Percentiles rank a stretch among this genome's conserved stretches.
These are phyloP conservation scores for Tethya wilhelma DNA, from an alignment of 37 sponge, comb jelly and placozoan species.

Conservation along the genomic window DNA sequence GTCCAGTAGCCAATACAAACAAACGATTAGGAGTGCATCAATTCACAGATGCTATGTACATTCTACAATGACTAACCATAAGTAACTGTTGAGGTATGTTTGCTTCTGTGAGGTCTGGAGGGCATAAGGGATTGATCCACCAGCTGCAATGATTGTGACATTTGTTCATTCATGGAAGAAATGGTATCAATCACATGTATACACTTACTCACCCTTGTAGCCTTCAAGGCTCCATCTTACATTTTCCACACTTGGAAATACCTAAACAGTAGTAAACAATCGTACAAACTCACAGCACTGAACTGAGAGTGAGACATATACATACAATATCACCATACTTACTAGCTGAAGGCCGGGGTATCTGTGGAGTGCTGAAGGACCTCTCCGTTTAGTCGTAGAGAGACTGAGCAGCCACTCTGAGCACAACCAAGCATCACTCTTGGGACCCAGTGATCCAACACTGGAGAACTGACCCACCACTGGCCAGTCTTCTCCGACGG, in stretches of 20 bases:
- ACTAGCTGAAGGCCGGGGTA: slow-evolving; percentile 50
- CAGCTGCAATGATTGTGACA: slow-evolving; percentile 55
- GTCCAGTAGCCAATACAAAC: neutral
- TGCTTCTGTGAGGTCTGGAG: slow-evolving; percentile 76
- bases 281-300: too few relatives aligned
- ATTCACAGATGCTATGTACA: neutral
- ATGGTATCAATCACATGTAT: neutral
- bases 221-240: slow-evolving; percentile 87
- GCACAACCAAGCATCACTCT: slow-evolving; percentile 66
- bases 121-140: slow-evolving; percentile 88
- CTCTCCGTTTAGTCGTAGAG: slow-evolving; percentile 4
- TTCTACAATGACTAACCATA: slow-evolving; percentile 30
- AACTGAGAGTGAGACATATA: too few relatives aligned
- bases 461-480: slow-evolving; percentile 92
- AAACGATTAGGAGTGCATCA: neutral
- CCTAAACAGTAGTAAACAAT: slow-evolving; percentile 20
- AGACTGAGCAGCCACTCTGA: slow-evolving; percentile 76
- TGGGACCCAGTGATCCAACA: slow-evolving; percentile 87
- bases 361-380: neutral
- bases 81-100: slow-evolving; percentile 65
- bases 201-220: slow-evolving; percentile 63
- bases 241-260: slow-evolving; percentile 92
- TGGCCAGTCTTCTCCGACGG: slow-evolving; percentile 66
- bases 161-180: neutral
- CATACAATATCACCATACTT: neutral